These are phyloP conservation scores for Lethrus apterus DNA, from an alignment of 1,140 invertebrate genomes.

Conservation along the genomic window DNA sequence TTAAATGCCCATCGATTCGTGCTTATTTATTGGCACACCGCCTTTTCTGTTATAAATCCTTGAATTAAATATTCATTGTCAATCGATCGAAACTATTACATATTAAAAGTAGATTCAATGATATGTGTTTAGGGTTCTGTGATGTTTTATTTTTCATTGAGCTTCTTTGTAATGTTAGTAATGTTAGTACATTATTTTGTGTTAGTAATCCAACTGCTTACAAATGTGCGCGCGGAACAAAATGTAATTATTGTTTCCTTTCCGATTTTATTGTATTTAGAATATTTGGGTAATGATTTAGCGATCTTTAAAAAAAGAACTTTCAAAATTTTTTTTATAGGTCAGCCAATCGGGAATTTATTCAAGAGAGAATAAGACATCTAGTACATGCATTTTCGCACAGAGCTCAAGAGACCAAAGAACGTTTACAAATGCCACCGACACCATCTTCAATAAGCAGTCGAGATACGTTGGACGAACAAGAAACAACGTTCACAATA, in stretches of 20 bases:
- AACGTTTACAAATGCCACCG: slow-evolving; percentile 51
- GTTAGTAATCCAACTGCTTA: background rate
- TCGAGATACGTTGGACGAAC: slow-evolving; percentile 12
- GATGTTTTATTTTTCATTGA: too few species aligned
- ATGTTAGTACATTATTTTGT: background rate
- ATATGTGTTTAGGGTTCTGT: too few species aligned
- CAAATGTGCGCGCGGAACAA: too few species aligned
- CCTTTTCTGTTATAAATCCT: too few species aligned
- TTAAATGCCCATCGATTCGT: too few species aligned
- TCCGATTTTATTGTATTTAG: background rate
- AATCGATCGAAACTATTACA: too few species aligned
- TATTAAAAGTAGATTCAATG: too few species aligned
- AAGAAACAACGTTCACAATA: background rate
- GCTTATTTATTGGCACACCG: too few species aligned
- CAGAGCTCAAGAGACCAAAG: slow-evolving; percentile 48
- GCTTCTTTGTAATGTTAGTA: too few species aligned
- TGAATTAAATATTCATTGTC: too few species aligned
- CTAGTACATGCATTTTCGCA: slow-evolving; percentile 53
- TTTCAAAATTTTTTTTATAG: slow-evolving; percentile 18
- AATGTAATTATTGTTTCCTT: slow-evolving; percentile 2
- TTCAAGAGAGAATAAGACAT: slow-evolving; percentile 48
- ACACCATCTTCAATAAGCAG: slow-evolving; percentile 52
- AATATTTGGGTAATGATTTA: too few species aligned
- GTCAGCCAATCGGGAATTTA: slow-evolving; percentile 36
- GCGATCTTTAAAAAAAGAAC: background rate